These are phyloP conservation scores for Illadopsis cleaveri DNA, from an alignment of 2,113 vertebrate genomes.

Conservation along the genomic window DNA sequence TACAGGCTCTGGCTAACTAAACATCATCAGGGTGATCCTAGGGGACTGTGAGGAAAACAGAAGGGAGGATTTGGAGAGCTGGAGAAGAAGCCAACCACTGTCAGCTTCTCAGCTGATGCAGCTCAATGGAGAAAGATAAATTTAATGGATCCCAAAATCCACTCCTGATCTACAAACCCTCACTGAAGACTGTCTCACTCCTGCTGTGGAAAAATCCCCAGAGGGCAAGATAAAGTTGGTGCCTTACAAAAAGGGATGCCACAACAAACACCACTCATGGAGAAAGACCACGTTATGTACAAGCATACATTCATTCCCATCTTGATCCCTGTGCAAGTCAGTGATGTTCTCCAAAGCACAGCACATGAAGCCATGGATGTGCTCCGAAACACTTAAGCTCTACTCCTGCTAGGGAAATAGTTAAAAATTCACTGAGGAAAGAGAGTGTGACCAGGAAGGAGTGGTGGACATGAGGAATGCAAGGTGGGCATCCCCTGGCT, in stretches of 20 bases:
- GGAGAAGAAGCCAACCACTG: neutral
- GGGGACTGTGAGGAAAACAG: neutral
- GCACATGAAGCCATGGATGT: neutral
- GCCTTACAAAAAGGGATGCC: neutral
- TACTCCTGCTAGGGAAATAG: neutral
- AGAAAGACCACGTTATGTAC: neutral
- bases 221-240: neutral
- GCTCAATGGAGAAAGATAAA: neutral
- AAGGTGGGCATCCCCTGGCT: neutral
- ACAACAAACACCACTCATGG: neutral
- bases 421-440: neutral
- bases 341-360: neutral
- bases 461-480: neutral
- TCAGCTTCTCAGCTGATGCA: neutral
- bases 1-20: neutral
- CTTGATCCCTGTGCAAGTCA: neutral
- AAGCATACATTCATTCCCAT: slow-evolving; percentile 2
- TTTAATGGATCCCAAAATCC: neutral
- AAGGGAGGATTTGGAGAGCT: neutral
- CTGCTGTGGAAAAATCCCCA: neutral
- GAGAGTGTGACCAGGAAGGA: neutral
- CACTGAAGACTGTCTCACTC: neutral
- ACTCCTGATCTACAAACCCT: neutral
- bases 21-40: neutral
- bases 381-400: neutral